These are phyloP conservation scores for Aplochiton taeniatus DNA, from an alignment of 2,797 vertebrate genomes.

Conservation along the genomic window DNA sequence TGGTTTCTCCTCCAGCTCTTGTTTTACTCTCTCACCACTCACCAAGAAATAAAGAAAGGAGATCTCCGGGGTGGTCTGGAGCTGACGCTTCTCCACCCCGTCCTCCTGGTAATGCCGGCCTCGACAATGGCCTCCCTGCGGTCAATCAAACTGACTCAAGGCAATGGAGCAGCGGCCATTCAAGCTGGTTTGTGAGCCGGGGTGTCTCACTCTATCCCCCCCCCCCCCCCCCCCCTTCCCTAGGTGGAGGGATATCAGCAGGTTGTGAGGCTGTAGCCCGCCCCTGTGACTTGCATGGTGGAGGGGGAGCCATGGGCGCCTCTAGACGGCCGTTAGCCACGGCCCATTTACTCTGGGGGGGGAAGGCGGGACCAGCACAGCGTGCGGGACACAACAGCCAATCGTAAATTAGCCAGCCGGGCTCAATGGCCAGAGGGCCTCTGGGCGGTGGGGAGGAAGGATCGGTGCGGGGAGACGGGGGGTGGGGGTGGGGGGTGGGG, in stretches of 20 bases:
- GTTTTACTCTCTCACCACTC: slow-evolving; percentile 35
- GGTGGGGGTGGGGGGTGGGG: slow-evolving; percentile 24
- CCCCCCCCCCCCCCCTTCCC: too few relatives aligned
- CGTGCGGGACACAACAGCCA: slow-evolving; percentile 63
- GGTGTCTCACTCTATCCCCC: too few relatives aligned
- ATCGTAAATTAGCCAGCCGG: slow-evolving; percentile 62
- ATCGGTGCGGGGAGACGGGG: too few relatives aligned
- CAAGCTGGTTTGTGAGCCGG: too few relatives aligned
- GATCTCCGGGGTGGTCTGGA: slow-evolving; percentile 14
- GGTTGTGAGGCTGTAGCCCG: too few relatives aligned
- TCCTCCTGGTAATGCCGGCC: slow-evolving; percentile 20
- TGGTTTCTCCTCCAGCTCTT: slow-evolving; percentile 65
- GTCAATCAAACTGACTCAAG: slow-evolving; percentile 48
- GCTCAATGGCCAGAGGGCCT: slow-evolving; percentile 46
- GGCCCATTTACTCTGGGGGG: slow-evolving; percentile 65
- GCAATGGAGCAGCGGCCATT: too few relatives aligned
- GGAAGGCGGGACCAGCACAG: too few relatives aligned
- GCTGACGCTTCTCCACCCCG: background rate
- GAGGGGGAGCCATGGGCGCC: slow-evolving; percentile 49
- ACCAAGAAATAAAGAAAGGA: too few relatives aligned
- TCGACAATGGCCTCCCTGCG: background rate
- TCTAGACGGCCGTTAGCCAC: slow-evolving; percentile 58
- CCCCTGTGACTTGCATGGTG: too few relatives aligned
- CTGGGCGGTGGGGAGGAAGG: slow-evolving; percentile 23
- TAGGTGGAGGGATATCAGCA: too few relatives aligned